phyloP scores from a whole-genome alignment of 2,888 invertebrate genomes.

The Ecliptopera silaceata region DNA sequence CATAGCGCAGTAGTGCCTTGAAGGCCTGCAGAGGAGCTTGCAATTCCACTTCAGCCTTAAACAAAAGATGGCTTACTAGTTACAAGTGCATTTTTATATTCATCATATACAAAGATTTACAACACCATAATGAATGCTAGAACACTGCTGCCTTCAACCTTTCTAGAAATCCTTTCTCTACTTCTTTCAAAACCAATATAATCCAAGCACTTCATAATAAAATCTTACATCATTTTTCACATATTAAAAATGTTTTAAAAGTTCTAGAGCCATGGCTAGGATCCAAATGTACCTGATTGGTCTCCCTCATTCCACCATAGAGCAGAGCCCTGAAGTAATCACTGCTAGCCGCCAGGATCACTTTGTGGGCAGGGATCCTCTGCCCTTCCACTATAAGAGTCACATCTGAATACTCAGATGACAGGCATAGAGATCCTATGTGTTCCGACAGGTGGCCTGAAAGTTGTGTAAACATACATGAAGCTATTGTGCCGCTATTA shows the following conservation, averaged over 20 bases:
- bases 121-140: too few species aligned
- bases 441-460: conserved; percentile 90
- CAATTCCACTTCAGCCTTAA: conserved; percentile 91
- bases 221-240: too few species aligned
- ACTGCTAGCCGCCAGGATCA: conserved; percentile 97
- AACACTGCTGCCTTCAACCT: too few species aligned
- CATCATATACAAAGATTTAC: too few species aligned
- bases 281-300: too few species aligned
- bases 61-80: conserved; percentile 35
- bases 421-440: conserved; percentile 92
- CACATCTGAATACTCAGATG: conserved; percentile 95
- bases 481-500: too few species aligned
- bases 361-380: conserved; percentile 81
- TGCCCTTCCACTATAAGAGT: conserved; percentile 92
- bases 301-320: conserved; percentile 90
- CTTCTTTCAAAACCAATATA: too few species aligned
- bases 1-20: conserved; percentile 95
- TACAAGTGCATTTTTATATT: too few species aligned
- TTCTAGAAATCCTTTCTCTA: too few species aligned
- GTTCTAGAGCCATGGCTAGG: too few species aligned
- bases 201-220: too few species aligned
- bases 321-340: conserved; percentile 96
- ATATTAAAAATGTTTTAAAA: too few species aligned
- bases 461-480: not conserved
- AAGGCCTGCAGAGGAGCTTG: conserved; percentile 93